Evolutionary conservation across 2,888 invertebrate genomes (phyloP).

Genomic region (Ditula angustiorana): DNA sequence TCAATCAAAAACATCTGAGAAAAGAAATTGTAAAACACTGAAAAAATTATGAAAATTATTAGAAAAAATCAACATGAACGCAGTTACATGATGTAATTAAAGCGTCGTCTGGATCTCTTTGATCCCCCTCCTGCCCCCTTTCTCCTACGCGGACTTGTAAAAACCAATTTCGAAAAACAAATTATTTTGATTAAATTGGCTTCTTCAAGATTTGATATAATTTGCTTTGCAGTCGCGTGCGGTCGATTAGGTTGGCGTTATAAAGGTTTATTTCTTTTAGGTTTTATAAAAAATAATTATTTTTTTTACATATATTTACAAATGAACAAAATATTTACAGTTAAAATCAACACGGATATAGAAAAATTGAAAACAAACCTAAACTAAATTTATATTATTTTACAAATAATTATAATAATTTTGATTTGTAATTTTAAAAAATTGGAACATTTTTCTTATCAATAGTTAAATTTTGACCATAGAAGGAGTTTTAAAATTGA

Average conservation of each 20-base stretch:
- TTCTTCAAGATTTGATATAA: not conserved
- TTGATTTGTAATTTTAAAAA: too few relatives aligned
- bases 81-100: slow-evolving; percentile 6
- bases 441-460: too few relatives aligned
- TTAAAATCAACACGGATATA: too few relatives aligned
- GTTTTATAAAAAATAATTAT: too few relatives aligned
- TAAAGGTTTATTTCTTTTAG: too few relatives aligned
- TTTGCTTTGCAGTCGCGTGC: not conserved
- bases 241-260: not conserved
- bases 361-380: too few relatives aligned
- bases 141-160: not conserved
- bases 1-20: not conserved
- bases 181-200: slow-evolving; percentile 1
- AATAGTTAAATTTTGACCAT: too few relatives aligned
- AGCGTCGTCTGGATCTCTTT: not conserved
- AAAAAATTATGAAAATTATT: not conserved
- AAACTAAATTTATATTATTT: too few relatives aligned
- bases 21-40: not conserved
- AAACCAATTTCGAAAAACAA: slow-evolving; percentile 4
- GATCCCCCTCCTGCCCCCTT: not conserved
- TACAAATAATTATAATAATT: too few relatives aligned
- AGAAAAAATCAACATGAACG: not conserved
- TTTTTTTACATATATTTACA: too few relatives aligned
- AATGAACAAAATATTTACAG: too few relatives aligned
- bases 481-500: too few relatives aligned